Percentiles rank a stretch among this genome's conserved stretches.
Evolutionary conservation across 1,140 invertebrate genomes (phyloP).

Genomic region (Hyposmocoma kahamanoa): DNA sequence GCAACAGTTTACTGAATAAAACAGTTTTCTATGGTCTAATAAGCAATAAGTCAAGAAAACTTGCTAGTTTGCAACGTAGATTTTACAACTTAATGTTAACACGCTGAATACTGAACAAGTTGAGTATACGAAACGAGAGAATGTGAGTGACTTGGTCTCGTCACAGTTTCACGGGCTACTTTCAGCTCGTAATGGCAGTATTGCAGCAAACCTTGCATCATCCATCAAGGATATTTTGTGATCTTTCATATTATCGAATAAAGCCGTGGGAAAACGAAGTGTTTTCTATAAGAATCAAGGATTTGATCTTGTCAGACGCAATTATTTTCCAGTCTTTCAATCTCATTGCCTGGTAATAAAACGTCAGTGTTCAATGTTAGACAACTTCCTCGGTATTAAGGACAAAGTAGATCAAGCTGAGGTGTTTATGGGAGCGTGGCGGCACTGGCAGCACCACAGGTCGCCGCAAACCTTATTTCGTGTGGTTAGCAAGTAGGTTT

Average conservation of each 20-base stretch:
- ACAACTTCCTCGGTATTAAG: slow-evolving; percentile 1
- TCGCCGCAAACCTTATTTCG: not conserved
- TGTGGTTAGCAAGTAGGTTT: not conserved
- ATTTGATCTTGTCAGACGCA: not conserved
- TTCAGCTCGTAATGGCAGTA: slow-evolving; percentile 35
- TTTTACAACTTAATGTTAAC: slow-evolving; percentile 1
- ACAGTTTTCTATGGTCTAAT: not conserved
- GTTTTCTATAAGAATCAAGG: not conserved
- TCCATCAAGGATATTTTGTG: slow-evolving; percentile 1
- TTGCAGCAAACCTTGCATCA: slow-evolving; percentile 25
- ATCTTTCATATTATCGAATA: not conserved
- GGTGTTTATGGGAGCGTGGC: slow-evolving; percentile 1
- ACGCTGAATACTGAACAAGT: not conserved
- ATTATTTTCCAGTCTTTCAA: not conserved
- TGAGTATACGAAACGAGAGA: slow-evolving; percentile 23
- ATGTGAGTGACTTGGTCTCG: slow-evolving; percentile 30
- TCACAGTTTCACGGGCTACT: slow-evolving; percentile 31
- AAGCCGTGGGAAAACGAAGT: not conserved
- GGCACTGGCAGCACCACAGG: not conserved
- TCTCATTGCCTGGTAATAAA: too few relatives aligned
- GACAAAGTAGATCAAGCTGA: slow-evolving; percentile 2
- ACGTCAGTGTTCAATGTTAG: not conserved
- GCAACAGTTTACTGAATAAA: not conserved
- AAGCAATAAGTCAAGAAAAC: not conserved
- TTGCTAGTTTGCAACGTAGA: not conserved